Conservation (phyloP, 2,888 invertebrate genomes). For the Penaeus monodon region DNA sequence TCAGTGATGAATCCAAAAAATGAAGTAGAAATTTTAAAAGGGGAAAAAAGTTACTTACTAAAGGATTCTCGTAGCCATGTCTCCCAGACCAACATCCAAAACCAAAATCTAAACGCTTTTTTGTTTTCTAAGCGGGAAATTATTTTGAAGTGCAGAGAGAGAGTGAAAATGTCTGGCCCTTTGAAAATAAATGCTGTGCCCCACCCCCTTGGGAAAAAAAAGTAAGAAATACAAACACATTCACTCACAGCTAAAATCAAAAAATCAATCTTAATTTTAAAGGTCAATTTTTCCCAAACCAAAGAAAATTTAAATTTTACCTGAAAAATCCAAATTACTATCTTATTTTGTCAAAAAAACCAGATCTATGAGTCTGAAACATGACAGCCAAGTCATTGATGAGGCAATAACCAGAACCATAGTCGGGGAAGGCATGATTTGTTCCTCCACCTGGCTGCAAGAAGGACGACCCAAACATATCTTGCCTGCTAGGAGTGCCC, state of each 20-base stretch:
- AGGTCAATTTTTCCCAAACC: not conserved
- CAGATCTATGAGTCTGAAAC: conserved; percentile 66
- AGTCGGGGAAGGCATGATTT: conserved; percentile 68
- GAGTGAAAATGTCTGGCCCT: conserved; percentile 67
- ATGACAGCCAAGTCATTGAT: conserved; percentile 68
- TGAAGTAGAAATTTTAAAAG: too few relatives aligned
- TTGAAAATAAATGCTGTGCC: conserved; percentile 68
- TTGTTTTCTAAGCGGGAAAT: conserved; percentile 68
- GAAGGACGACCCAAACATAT: conserved; percentile 67
- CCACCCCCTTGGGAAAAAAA: conserved; percentile 67
- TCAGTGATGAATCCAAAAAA: too few relatives aligned
- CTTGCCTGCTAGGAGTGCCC: conserved; percentile 67
- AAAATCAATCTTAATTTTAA: not conserved
- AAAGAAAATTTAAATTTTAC: conserved; percentile 59
- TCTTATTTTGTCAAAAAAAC: conserved; percentile 66
- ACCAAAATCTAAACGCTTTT: conserved; percentile 68
- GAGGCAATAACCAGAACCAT: conserved; percentile 68
- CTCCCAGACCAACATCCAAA: conserved; percentile 66
- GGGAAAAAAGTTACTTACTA: conserved; percentile 36
- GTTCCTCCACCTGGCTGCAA: conserved; percentile 69
- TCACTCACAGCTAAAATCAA: not conserved
- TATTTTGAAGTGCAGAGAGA: conserved; percentile 68
- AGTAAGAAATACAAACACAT: not conserved
- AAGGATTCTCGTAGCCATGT: conserved; percentile 63
- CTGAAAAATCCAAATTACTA: conserved; percentile 69